phyloP scores from a whole-genome alignment of 2,888 invertebrate genomes.

The Aleiodes alternator region DNA sequence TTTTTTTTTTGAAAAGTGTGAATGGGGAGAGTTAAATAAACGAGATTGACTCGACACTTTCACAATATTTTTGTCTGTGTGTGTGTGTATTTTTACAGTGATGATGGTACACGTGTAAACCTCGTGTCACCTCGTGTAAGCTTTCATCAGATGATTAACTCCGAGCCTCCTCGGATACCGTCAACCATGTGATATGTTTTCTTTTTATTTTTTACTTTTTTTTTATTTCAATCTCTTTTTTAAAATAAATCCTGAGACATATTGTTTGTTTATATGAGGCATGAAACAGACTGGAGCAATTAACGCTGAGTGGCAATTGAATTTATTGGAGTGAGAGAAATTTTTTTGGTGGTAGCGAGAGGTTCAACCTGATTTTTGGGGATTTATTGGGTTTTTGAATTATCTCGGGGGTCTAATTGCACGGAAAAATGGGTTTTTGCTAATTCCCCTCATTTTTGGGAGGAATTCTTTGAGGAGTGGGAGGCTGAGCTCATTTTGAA shows the following conservation, averaged over 20 bases:
- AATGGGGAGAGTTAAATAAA: slow-evolving; percentile 21
- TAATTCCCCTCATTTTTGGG: no score
- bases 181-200: slow-evolving; percentile 25
- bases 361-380: no score
- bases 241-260: slow-evolving; percentile 7
- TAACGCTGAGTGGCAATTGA: background rate
- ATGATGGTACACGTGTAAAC: slow-evolving; percentile 45
- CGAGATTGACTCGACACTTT: slow-evolving; percentile 43
- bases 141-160: slow-evolving; percentile 48
- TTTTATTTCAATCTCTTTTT: background rate
- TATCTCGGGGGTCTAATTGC: no score
- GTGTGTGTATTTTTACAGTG: slow-evolving; percentile 35
- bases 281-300: slow-evolving; percentile 13
- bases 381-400: no score
- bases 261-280: slow-evolving; percentile 21
- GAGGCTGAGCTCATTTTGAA: no score
- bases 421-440: no score
- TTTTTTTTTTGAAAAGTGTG: background rate
- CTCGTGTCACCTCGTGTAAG: slow-evolving; percentile 47
- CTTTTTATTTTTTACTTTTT: background rate
- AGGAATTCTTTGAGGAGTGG: no score
- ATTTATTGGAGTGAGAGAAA: slow-evolving; percentile 16
- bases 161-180: slow-evolving; percentile 20
- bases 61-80: slow-evolving; percentile 12
- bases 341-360: background rate